These are phyloP conservation scores for Eurystomus glaucurus DNA, from an alignment of 2,797 vertebrate species.

Conservation along the genomic window DNA sequence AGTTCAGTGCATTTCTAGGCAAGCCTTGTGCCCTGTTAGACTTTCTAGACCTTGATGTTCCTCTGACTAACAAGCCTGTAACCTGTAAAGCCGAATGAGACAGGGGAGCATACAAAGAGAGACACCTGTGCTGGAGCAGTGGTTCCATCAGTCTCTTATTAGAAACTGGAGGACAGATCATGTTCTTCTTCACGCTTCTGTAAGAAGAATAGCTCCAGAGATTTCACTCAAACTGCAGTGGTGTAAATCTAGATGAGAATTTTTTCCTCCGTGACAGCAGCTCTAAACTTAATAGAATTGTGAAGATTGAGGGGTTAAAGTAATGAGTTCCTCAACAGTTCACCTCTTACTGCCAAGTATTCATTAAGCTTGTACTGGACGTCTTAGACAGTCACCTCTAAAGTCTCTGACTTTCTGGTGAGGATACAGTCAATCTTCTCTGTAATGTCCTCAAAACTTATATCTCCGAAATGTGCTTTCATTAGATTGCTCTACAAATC, in stretches of 20 bases:
- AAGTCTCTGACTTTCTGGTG: slow-evolving; percentile 71
- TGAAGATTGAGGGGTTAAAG: slow-evolving; percentile 73
- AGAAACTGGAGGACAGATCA: not conserved
- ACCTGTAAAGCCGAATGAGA: not conserved
- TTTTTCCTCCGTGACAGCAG: slow-evolving; percentile 25
- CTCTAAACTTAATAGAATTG: slow-evolving; percentile 79
- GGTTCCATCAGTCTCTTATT: not conserved
- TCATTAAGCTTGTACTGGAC: slow-evolving; percentile 61
- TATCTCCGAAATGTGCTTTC: slow-evolving; percentile 76
- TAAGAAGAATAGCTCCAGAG: not conserved
- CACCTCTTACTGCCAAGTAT: slow-evolving; percentile 54
- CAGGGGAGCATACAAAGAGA: not conserved
- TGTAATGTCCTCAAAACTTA: slow-evolving; percentile 80
- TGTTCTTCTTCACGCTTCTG: not conserved
- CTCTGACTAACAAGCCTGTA: not conserved
- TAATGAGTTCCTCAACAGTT: slow-evolving; percentile 75
- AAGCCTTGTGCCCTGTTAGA: not conserved
- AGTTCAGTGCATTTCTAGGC: not conserved
- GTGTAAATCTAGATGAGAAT: slow-evolving; percentile 47
- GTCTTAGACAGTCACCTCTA: slow-evolving; percentile 69
- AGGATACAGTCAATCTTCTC: slow-evolving; percentile 78
- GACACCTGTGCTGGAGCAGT: not conserved
- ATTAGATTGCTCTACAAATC: slow-evolving; percentile 81
- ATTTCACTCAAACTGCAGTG: not conserved
- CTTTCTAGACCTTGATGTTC: not conserved